A percentile compares a stretch with the other conserved stretches of the same genome.
Evolutionary conservation across 2,113 vertebrate genomes (phyloP).

Genomic region (Chaetodon trifascialis): DNA sequence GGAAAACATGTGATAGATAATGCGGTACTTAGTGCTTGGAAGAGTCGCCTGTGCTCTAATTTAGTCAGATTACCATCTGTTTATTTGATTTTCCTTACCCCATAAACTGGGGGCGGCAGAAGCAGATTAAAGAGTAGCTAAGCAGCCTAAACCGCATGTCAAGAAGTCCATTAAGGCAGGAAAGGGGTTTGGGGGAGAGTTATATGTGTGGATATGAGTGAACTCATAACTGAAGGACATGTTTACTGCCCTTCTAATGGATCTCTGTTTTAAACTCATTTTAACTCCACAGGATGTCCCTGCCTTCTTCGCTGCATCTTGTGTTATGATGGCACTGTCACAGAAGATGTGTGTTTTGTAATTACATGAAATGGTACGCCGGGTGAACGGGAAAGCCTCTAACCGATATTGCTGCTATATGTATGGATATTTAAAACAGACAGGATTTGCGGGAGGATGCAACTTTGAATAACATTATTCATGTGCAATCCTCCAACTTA

Average conservation of each 20-base stretch:
- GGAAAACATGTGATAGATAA: constrained; percentile 67
- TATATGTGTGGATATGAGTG: constrained; percentile 63
- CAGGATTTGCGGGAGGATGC: not conserved
- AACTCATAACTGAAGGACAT: constrained; percentile 68
- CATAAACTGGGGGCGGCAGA: constrained; percentile 71
- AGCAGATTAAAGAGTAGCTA: constrained; percentile 77
- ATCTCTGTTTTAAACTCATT: constrained; percentile 59
- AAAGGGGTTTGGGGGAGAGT: constrained; percentile 51
- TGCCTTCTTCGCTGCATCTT: constrained; percentile 36
- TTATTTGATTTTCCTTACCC: constrained; percentile 76
- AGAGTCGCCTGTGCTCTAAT: constrained; percentile 69
- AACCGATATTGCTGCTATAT: constrained; percentile 2
- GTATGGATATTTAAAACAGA: constrained; percentile 22
- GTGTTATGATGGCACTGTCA: constrained; percentile 56
- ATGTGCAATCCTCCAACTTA: constrained; percentile 9
- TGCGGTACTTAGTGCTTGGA: constrained; percentile 67
- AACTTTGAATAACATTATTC: constrained; percentile 40
- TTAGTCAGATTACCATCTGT: constrained; percentile 79
- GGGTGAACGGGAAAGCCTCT: constrained; percentile 17
- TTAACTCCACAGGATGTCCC: constrained; percentile 49
- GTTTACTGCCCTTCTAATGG: constrained; percentile 69
- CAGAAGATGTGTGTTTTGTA: constrained; percentile 52
- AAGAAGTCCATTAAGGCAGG: constrained; percentile 74
- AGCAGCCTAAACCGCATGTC: constrained; percentile 75
- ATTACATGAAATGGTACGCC: constrained; percentile 45